These are phyloP conservation scores for Colletes latitarsis DNA, from an alignment of 1,140 invertebrate genomes.

Conservation along the genomic window DNA sequence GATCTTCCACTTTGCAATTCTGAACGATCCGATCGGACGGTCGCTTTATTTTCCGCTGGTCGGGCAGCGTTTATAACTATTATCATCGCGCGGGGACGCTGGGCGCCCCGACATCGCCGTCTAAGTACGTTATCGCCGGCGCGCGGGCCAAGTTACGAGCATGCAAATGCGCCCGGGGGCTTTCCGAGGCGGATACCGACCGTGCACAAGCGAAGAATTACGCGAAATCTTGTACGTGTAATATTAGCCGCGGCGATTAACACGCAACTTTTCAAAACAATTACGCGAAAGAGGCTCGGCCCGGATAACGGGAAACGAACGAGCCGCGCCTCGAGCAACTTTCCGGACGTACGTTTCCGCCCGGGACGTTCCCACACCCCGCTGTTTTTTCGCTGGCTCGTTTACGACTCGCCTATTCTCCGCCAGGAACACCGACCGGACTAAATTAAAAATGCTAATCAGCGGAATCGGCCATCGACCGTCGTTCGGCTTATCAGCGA, in stretches of 20 bases:
- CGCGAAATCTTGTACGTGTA: conserved; percentile 34
- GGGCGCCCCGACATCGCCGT: conserved; percentile 21
- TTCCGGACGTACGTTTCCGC: background rate
- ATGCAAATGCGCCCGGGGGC: conserved; percentile 45
- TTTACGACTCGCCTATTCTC: background rate
- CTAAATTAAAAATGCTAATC: conserved; percentile 39
- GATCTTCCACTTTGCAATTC: background rate
- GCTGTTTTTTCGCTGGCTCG: conserved; percentile 18
- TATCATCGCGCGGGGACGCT: conserved; percentile 28
- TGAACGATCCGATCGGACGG: conserved; percentile 6
- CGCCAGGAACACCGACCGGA: background rate
- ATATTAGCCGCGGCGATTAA: conserved; percentile 35
- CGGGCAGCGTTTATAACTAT: conserved; percentile 24
- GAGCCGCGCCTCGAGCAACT: background rate
- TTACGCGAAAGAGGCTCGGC: conserved; percentile 17
- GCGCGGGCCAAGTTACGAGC: conserved; percentile 40
- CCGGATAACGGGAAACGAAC: conserved; percentile 17
- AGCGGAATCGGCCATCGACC: conserved; percentile 20
- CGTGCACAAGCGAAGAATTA: conserved; percentile 39
- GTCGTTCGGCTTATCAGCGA: conserved; percentile 27
- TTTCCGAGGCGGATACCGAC: conserved; percentile 1
- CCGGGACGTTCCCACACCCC: background rate
- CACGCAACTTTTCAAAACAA: conserved; percentile 46
- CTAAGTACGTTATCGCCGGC: conserved; percentile 41
- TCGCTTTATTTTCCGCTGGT: background rate